These are phyloP conservation scores for Eurystomus glaucurus DNA, from an alignment of 2,797 vertebrate species.

Conservation along the genomic window DNA sequence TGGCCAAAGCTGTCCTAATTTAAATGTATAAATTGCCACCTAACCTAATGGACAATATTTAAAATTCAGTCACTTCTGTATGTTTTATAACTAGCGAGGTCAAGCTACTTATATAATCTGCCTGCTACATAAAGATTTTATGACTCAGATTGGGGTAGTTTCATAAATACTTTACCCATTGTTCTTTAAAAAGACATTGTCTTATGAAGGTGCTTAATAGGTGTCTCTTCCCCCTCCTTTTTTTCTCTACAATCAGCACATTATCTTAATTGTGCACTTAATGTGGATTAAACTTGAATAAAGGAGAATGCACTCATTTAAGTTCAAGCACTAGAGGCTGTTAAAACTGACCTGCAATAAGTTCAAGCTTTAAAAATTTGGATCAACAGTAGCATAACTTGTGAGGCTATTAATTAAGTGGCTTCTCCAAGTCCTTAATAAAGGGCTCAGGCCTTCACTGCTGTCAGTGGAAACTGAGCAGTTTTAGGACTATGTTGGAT, in stretches of 20 bases:
- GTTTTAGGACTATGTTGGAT: not conserved
- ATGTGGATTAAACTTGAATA: not conserved
- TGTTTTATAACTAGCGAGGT: not conserved
- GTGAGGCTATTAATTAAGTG: not conserved
- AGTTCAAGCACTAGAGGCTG: not conserved
- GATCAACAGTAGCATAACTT: not conserved
- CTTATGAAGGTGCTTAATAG: not conserved
- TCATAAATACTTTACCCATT: slow-evolving; percentile 16
- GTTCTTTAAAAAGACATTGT: not conserved
- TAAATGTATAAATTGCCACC: not conserved
- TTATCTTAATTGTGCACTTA: slow-evolving; percentile 7
- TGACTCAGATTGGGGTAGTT: not conserved
- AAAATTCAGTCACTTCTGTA: not conserved
- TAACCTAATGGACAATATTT: not conserved
- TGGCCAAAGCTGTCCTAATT: not conserved
- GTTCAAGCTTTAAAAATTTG: not conserved
- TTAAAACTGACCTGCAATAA: not conserved
- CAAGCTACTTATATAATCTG: not conserved
- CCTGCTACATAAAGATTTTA: not conserved
- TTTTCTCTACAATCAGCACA: not conserved
- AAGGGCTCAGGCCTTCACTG: not conserved
- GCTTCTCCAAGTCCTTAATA: not conserved
- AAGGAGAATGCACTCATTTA: not conserved
- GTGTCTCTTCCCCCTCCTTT: not conserved
- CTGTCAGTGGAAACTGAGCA: not conserved